Evolutionary conservation across 2,797 vertebrate species (phyloP).

Genomic region (Sitta carolinensis): DNA sequence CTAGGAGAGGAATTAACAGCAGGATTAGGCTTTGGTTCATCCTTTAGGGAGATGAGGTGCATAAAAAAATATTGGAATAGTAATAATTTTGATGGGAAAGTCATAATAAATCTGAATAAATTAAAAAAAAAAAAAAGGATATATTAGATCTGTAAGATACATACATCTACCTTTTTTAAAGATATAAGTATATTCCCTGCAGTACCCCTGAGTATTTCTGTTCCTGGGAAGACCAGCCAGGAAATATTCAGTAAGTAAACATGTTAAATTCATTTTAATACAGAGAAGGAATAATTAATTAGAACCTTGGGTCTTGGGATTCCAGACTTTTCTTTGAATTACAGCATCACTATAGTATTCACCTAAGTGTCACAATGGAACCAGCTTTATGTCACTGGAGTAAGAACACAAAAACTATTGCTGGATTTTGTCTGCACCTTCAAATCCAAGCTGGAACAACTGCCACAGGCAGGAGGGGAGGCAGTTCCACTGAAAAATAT

Average conservation of each 20-base stretch:
- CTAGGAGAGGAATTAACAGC: constrained; percentile 69
- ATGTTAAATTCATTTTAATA: not conserved
- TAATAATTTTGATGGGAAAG: not conserved
- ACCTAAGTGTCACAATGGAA: not conserved
- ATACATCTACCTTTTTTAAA: not conserved
- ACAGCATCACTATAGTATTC: not conserved
- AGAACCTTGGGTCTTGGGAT: not conserved
- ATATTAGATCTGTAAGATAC: not conserved
- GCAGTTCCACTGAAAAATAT: rapidly evolving
- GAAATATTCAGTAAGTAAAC: not conserved
- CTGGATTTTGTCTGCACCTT: not conserved
- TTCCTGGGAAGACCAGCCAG: not conserved
- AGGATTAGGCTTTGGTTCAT: not conserved
- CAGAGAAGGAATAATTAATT: not conserved
- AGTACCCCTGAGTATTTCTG: not conserved
- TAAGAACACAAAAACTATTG: not conserved
- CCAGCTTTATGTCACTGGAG: not conserved
- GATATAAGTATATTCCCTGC: not conserved
- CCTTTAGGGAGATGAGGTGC: not conserved
- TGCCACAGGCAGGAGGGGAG: rapidly evolving
- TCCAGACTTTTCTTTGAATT: not conserved
- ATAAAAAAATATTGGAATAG: not conserved
- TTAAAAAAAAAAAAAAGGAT: not conserved
- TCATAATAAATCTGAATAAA: not conserved
- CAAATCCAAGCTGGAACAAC: not conserved